Percentiles rank a stretch among this genome's conserved stretches.
These are phyloP conservation scores for Cyanoramphus novaezelandiae DNA, from an alignment of 2,113 vertebrate species.

Conservation along the genomic window DNA sequence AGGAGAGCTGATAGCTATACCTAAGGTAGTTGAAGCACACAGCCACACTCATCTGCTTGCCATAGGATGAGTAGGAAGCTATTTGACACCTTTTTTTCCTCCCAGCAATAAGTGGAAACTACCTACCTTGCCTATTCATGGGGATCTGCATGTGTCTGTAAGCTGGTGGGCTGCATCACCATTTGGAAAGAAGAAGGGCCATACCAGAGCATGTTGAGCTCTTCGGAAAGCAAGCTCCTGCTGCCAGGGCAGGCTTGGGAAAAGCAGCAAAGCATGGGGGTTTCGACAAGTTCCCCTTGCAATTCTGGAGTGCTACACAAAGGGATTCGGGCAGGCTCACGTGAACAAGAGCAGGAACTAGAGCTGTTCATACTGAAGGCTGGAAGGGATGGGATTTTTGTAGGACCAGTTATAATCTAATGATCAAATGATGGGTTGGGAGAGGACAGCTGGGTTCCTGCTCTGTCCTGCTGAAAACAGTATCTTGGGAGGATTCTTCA, in stretches of 20 bases:
- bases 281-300: not conserved
- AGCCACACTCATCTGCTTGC: conserved; percentile 4
- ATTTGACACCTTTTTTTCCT: not conserved
- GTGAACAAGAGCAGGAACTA: not conserved
- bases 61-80: conserved; percentile 1
- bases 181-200: not conserved
- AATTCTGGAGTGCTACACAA: not conserved
- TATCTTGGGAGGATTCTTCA: not conserved
- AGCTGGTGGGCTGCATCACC: not conserved
- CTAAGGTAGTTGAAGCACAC: conserved; percentile 41
- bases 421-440: not conserved
- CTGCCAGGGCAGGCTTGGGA: not conserved
- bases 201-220: not conserved
- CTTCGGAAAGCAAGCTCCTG: not conserved
- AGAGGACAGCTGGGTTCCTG: not conserved
- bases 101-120: conserved; percentile 34
- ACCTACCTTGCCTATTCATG: not conserved
- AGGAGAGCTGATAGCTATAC: conserved; percentile 46
- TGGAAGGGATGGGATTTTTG: not conserved
- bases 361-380: not conserved
- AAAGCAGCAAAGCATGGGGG: not conserved
- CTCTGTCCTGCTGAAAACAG: not conserved
- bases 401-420: not conserved
- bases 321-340: not conserved
- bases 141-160: not conserved